Percentiles rank a stretch among this genome's conserved stretches.
Evolutionary conservation across 2,888 invertebrate species (phyloP).

Genomic region (Pollenia labialis): DNA sequence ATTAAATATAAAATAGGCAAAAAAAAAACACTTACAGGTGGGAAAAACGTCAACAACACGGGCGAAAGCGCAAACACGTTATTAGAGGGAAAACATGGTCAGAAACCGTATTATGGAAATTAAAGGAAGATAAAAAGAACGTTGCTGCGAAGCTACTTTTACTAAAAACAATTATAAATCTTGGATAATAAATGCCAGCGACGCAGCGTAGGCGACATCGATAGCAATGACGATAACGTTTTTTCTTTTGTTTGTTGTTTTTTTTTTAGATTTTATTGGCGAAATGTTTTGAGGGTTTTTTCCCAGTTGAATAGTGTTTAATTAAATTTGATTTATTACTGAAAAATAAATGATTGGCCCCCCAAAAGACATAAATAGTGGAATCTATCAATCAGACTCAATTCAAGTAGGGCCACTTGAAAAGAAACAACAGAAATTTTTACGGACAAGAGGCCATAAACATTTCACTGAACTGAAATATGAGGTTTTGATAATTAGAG

Average conservation of each 20-base stretch:
- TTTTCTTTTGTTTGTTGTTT: background rate
- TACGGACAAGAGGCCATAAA: background rate
- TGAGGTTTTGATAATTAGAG: no score
- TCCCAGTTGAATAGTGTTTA: constrained; percentile 4
- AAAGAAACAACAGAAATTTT: background rate
- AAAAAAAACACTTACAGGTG: background rate
- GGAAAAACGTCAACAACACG: background rate
- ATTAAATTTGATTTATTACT: constrained; percentile 45
- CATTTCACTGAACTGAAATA: no score
- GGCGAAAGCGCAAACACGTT: no score
- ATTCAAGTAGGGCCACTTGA: constrained; percentile 59
- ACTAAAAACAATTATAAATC: background rate
- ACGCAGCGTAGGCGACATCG: background rate
- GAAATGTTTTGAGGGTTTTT: no score
- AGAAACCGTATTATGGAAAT: no score
- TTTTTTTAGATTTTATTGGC: no score
- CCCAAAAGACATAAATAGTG: background rate
- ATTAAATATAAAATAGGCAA: background rate
- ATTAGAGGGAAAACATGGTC: no score
- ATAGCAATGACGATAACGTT: background rate
- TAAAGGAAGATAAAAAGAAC: background rate
- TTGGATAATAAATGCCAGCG: background rate
- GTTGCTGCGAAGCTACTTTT: background rate
- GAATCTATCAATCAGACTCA: constrained; percentile 39
- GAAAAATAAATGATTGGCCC: constrained; percentile 49